Evolutionary conservation across 2,888 invertebrate genomes (phyloP), one percentile per base, ranked within the genome.

Genomic region (Scelioninae gen. 1): DNA sequence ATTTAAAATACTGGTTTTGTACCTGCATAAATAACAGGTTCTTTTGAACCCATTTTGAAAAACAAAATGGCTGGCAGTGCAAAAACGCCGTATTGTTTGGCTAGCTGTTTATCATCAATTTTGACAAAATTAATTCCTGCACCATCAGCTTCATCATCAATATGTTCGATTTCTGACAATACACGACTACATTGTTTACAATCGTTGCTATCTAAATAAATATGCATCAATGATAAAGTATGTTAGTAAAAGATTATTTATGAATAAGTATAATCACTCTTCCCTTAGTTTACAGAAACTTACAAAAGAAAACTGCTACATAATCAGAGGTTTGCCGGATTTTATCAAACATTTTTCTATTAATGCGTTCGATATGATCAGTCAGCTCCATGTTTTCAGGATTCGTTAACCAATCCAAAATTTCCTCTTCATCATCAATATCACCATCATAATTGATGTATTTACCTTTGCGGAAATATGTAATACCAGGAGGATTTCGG

Each of bases 341-440:
- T 92, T 98, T 97, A 83, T 97, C 96, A 90, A 98, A 97, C 98
- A 98, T 98, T 93, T 98, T 97, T 74, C 95, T 94, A 91, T 98
- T 98, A 11, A 98, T 97, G 90, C 96, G 95, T 92, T 98, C 98
- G 68, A 98, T 98, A 86, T 97, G 96, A 92, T 98, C 98, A 5
- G 96, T 97, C 80, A 98, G 94, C 92, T 98, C 98, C 98, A 98
- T 98, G 88, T 98, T 98, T 88, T 97, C 96, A 0, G 98, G 98
- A 91, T 97, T 96, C 0, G 98, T 98, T 11, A 98, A 93, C 98
- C 98, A 98, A 90, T 98, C 98, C 34, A 98, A 93, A 74, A 97
- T 94, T 88, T 95, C 95, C 91, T 97, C 97, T 88, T 97, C 97
- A 87, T 97, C 97, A 87, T 97, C 97, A 82, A 98, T 96, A 88